Evolutionary conservation across 2,797 vertebrate genomes (phyloP).

Genomic region (Aselliscus stoliczkanus): DNA sequence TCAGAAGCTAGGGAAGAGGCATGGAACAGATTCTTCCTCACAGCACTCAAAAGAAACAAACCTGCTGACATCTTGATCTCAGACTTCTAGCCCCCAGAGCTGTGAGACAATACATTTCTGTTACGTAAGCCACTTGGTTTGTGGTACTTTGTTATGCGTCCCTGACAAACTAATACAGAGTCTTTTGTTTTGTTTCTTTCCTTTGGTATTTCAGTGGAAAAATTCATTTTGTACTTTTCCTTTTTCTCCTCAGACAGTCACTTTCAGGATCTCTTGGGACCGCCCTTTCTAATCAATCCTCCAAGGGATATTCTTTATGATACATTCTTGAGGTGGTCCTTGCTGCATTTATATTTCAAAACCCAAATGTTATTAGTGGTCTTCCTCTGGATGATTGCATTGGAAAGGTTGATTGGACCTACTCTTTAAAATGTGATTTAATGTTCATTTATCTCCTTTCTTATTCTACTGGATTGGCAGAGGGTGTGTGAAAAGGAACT

Average conservation of each 20-base stretch:
- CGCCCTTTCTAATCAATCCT: not conserved
- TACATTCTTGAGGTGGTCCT: not conserved
- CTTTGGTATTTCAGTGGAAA: not conserved
- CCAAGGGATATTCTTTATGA: not conserved
- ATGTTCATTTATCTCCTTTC: not conserved
- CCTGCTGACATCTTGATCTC: not conserved
- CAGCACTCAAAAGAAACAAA: not conserved
- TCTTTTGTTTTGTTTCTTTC: constrained; percentile 22
- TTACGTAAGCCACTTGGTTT: not conserved
- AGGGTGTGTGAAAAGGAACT: constrained; percentile 14
- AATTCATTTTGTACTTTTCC: not conserved
- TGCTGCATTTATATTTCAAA: not conserved
- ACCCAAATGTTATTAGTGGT: not conserved
- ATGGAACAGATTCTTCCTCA: not conserved
- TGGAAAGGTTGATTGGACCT: not conserved
- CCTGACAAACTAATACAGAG: not conserved
- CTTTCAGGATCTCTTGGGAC: not conserved
- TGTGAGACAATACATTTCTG: not conserved
- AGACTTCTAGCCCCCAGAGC: not conserved
- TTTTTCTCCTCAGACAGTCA: not conserved
- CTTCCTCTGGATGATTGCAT: not conserved
- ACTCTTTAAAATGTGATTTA: not conserved
- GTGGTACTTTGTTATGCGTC: not conserved
- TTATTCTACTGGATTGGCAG: not conserved
- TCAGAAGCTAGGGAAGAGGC: not conserved